These are phyloP conservation scores for Onychostruthus taczanowskii DNA, from an alignment of 2,113 vertebrate genomes.

Conservation along the genomic window DNA sequence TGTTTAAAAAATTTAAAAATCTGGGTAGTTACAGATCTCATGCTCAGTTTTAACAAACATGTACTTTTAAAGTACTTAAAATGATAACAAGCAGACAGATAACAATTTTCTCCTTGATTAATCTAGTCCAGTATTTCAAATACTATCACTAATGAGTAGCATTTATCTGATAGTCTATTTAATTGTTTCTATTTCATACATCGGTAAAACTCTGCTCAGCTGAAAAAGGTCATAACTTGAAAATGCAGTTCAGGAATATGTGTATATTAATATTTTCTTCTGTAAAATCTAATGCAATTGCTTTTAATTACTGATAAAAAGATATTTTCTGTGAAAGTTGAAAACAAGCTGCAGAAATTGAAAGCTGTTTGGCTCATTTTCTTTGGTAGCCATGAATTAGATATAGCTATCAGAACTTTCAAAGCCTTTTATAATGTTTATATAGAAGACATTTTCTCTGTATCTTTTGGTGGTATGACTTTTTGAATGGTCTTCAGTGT, in stretches of 20 bases:
- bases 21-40: neutral
- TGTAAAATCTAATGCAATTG: neutral
- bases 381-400: neutral
- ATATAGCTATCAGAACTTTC: neutral
- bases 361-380: neutral
- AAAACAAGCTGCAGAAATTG: neutral
- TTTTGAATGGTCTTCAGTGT: neutral
- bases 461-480: neutral
- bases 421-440: neutral
- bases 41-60: neutral
- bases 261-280: neutral
- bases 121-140: neutral
- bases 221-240: conserved; percentile 7
- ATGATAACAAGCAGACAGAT: neutral
- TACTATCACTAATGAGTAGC: conserved; percentile 2
- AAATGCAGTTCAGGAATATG: neutral
- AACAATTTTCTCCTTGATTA: neutral
- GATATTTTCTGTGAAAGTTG: neutral
- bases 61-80: neutral
- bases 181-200: conserved; percentile 47
- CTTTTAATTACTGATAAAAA: neutral
- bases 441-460: neutral
- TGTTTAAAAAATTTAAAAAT: neutral
- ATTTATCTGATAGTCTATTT: neutral
- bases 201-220: conserved; percentile 11